Evolutionary conservation across 2,113 vertebrate genomes (phyloP), one percentile per base, ranked within the genome.

Genomic region (Azemiops feae): DNA sequence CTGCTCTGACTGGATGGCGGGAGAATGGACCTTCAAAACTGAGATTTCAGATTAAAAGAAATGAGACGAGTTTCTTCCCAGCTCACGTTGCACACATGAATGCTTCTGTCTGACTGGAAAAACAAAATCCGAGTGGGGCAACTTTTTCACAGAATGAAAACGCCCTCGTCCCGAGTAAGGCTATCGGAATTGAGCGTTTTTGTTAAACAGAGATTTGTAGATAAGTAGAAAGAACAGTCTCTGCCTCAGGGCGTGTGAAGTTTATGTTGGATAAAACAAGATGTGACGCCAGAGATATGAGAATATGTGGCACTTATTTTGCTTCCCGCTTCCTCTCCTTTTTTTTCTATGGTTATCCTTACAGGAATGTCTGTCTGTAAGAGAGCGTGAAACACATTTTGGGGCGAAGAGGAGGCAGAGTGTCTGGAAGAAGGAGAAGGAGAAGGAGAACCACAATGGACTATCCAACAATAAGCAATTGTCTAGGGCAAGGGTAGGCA

Each of bases 191-290:
- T 90, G 20, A 52, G 47, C 30, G 91, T 8, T 74, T 88, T 94
- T 89, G 87, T 92, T 89, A 55, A 23, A 90, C 30, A 91, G 52
- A 94, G 87, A n/a, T 91, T 60, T n/a, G 88, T 50, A 91, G 52
- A 85, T 55, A 93, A 93, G 43, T 58, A 88, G 39, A 88, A 93
- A 27, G 89, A 39, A 88, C 89, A 87, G 64, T 81, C 60, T 88
- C 93, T 93, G 85, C 93, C 85, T 88, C 89, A 45, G 91, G 85
- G 47, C 85, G 45, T 50, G 69, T 87, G 85, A 89, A 91, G 89
- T 88, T 88, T 93, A 91, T 27, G 60, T 54, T 47, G 91, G 89
- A 93, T 91, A 91, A 93, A 93, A 93, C 60, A 27, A 93, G 85
- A 91, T 88, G 86, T 74, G 85, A 85, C 89, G 88, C 88, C 52